Evolutionary conservation across 2,113 vertebrate genomes (phyloP).

Genomic region (Clarias macrocephalus): DNA sequence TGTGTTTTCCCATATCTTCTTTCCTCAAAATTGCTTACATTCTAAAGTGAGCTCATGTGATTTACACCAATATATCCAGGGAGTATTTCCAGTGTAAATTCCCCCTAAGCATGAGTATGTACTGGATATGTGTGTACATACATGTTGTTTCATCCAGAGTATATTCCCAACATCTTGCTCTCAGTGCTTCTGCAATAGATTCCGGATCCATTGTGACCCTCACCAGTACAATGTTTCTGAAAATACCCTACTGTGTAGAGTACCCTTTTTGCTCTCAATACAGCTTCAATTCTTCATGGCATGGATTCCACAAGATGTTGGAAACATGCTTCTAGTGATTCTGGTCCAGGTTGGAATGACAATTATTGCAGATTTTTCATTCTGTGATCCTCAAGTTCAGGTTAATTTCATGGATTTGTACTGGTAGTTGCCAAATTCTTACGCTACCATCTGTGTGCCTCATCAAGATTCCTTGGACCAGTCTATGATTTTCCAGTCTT

Average conservation of each 20-base stretch:
- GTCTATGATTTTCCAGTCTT: neutral
- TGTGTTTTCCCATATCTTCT: neutral
- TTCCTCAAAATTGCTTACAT: neutral
- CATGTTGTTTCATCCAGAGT: neutral
- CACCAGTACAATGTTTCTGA: neutral
- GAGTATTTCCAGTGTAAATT: neutral
- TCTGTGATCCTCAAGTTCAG: neutral
- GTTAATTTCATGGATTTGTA: neutral
- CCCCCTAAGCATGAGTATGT: neutral
- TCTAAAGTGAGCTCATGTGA: neutral
- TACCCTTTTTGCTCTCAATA: neutral
- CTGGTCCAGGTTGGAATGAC: neutral
- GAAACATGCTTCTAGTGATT: neutral
- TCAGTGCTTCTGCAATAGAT: neutral
- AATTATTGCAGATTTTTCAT: neutral
- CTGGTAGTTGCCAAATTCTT: neutral
- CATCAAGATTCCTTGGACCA: neutral
- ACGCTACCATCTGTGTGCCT: neutral
- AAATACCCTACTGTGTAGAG: neutral
- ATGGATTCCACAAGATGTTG: neutral
- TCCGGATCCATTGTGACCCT: neutral
- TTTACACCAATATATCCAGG: neutral
- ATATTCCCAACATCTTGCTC: neutral
- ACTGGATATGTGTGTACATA: neutral
- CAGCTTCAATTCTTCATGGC: neutral